Conservation (phyloP, 1,140 invertebrate genomes). For the Cydia amplana region DNA sequence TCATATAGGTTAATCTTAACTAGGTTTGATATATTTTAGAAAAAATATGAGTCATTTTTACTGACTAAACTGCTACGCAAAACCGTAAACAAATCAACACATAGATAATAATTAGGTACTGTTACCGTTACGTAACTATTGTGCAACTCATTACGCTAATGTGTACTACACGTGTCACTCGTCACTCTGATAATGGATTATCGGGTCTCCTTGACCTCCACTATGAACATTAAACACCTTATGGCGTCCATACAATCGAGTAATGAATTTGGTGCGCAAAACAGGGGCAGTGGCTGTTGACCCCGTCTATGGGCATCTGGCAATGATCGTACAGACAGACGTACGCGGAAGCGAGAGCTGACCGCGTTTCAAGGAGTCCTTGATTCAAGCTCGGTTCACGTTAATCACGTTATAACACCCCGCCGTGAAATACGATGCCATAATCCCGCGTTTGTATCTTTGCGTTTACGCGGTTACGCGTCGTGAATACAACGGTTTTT, state of each 20-base stretch:
- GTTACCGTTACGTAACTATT: slow-evolving; percentile 1
- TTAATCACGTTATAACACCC: slow-evolving; percentile 44
- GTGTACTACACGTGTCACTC: slow-evolving; percentile 23
- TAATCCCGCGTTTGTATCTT: slow-evolving; percentile 21
- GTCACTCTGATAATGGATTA: slow-evolving; percentile 25
- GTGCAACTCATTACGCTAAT: slow-evolving; percentile 4
- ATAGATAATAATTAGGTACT: neutral
- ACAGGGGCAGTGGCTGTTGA: slow-evolving; percentile 75
- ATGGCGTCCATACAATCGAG: slow-evolving; percentile 44
- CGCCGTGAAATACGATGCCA: slow-evolving; percentile 42
- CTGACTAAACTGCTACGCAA: neutral
- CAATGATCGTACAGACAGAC: slow-evolving; percentile 69
- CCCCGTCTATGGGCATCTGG: slow-evolving; percentile 75
- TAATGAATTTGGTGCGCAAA: slow-evolving; percentile 70
- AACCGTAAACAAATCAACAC: slow-evolving; percentile 5
- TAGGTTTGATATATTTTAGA: neutral
- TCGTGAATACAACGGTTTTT: slow-evolving; percentile 28
- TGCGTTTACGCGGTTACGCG: slow-evolving; percentile 22
- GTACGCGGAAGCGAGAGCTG: slow-evolving; percentile 69
- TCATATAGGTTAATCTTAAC: neutral
- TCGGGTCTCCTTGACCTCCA: slow-evolving; percentile 52
- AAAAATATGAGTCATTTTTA: slow-evolving; percentile 1
- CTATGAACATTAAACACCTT: slow-evolving; percentile 37
- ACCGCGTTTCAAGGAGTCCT: slow-evolving; percentile 71
- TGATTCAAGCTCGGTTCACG: slow-evolving; percentile 55